Conservation (phyloP, 1,140 invertebrate genomes). For the Cepaea nemoralis region DNA sequence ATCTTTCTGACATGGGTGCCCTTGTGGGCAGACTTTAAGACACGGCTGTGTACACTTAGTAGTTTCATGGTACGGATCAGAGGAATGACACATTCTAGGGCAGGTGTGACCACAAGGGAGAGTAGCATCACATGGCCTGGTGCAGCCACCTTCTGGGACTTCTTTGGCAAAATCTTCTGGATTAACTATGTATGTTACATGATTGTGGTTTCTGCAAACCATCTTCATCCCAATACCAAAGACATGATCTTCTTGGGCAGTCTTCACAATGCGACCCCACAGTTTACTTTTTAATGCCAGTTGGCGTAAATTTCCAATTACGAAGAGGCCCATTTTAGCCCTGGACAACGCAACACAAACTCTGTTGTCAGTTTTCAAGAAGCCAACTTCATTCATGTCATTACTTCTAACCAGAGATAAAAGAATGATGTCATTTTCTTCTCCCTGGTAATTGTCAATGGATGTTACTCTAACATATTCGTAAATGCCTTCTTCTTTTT, state of each 20-base stretch:
- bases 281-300: slow-evolving; percentile 34
- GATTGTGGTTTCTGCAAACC: slow-evolving; percentile 42
- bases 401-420: slow-evolving; percentile 84
- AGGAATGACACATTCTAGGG: slow-evolving; percentile 33
- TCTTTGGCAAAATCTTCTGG: slow-evolving; percentile 31
- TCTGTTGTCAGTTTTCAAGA: slow-evolving; percentile 82
- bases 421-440: slow-evolving; percentile 87
- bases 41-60: slow-evolving; percentile 7
- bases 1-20: slow-evolving; percentile 16
- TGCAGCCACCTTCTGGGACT: slow-evolving; percentile 44
- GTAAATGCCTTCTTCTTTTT: slow-evolving; percentile 31
- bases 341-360: slow-evolving; percentile 87
- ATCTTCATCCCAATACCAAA: slow-evolving; percentile 32
- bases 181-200: slow-evolving; percentile 12
- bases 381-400: slow-evolving; percentile 80
- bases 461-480: slow-evolving; percentile 74
- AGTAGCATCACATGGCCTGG: slow-evolving; percentile 16
- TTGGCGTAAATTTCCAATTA: slow-evolving; percentile 79
- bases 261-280: slow-evolving; percentile 38
- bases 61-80: slow-evolving; percentile 25
- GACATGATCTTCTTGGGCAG: slow-evolving; percentile 19
- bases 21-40: slow-evolving; percentile 16
- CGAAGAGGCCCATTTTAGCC: slow-evolving; percentile 81
- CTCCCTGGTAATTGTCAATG: slow-evolving; percentile 83
- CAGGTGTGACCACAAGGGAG: slow-evolving; percentile 43